Base-by-base conservation (phyloP, 1,140 invertebrate species). In the Saccostrea cuccullata region DNA sequence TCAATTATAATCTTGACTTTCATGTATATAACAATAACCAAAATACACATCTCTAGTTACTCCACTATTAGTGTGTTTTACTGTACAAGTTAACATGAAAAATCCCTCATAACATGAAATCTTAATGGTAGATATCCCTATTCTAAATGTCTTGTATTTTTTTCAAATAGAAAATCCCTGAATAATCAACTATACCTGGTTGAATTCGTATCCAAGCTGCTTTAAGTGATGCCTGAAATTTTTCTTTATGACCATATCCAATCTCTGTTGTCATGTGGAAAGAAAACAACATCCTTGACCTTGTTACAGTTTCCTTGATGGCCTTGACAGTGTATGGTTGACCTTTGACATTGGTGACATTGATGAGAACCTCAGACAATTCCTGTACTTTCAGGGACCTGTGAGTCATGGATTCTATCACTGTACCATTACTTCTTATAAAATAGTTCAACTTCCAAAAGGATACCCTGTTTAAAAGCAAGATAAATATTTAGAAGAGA, bases 391-490 rank as follows among this genome's bases (percentile, higher is more conserved):
- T 67, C 86, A 89, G 36, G 17, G 64, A 5, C 15, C 12, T 56
- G 36, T 90, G 89, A 64, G 89, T 90, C 86, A 87, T 84, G 2
- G 89, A 90, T 67, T 90, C 89, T 30, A 90, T 56, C 6, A 90
- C 23, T 83, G 84, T 86, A 55, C 56, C 26, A 56, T 90, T 90
- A 26, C 82, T 87, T 56, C 84, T 87, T 40, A 90, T 17, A 55
- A 90, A 90, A 55, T 90, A 90, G 3, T 55, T 86, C 13, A 90
- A 60, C 60, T 87, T 55, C 89, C 89, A 90, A 20, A 86, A 87
- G 17, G 86, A 87, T 55, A 87, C 87, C 56, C 88, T 89, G 36
- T 11, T 36, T 55, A 30, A 83, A 60, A 88, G 26, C 60, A 30
- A 73, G 13, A 73, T 73, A 73, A 73, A 30, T 6, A 26, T 36